phyloP scores from a whole-genome alignment of 2,113 vertebrate species.

The Cryptoleucopteryx plumbea region DNA sequence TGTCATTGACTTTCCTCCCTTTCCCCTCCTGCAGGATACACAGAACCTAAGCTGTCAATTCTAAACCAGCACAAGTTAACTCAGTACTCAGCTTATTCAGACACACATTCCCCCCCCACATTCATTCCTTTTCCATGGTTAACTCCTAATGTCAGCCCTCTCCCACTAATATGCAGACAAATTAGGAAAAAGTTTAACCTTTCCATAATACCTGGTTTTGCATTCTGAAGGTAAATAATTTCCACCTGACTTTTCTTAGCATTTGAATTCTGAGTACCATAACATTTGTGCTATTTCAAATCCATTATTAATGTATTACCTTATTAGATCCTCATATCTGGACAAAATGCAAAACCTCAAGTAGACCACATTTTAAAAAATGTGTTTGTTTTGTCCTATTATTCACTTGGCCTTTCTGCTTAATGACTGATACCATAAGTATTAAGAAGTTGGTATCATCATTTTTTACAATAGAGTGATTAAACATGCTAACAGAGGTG shows the following conservation, averaged over 20 bases:
- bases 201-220: not conserved
- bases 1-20: not conserved
- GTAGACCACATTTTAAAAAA: not conserved
- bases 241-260: not conserved
- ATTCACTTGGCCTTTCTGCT: not conserved
- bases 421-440: not conserved
- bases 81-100: not conserved
- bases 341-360: not conserved
- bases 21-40: not conserved
- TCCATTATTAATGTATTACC: not conserved
- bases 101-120: not conserved
- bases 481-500: not conserved
- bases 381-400: not conserved
- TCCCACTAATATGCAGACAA: not conserved
- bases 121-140: not conserved
- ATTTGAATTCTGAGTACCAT: not conserved
- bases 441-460: not conserved
- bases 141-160: not conserved
- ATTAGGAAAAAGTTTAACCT: not conserved
- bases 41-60: not conserved
- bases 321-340: not conserved
- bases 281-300: not conserved
- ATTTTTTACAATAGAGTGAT: not conserved
- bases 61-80: not conserved
- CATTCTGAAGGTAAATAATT: not conserved